Percentiles rank a stretch among this genome's conserved stretches.
Evolutionary conservation across 2,888 invertebrate genomes (phyloP).

Genomic region (Paralinhomoeus sp.): DNA sequence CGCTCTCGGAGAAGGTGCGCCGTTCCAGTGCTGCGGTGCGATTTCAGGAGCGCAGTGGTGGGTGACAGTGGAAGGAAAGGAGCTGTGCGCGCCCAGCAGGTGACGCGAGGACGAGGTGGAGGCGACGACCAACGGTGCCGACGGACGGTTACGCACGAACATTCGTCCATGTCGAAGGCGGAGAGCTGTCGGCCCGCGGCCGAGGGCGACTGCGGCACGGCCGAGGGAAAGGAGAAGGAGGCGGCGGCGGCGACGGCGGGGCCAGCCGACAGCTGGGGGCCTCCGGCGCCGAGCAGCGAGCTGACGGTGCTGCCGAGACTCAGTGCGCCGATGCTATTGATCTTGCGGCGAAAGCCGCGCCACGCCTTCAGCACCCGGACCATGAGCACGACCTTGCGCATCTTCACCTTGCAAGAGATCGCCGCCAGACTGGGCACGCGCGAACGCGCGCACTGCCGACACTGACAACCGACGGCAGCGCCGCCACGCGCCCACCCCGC

Average conservation of each 20-base stretch:
- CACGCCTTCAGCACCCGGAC: slow-evolving; percentile 19
- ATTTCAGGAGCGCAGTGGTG: too few relatives aligned
- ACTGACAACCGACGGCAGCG: neutral
- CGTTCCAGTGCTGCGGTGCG: too few relatives aligned
- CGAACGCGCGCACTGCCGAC: slow-evolving; percentile 10
- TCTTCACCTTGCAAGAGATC: slow-evolving; percentile 14
- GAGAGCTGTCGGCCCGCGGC: too few relatives aligned
- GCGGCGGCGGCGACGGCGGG: neutral
- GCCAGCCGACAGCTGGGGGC: too few relatives aligned
- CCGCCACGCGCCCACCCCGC: neutral
- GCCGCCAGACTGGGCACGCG: slow-evolving; percentile 12
- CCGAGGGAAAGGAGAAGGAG: neutral
- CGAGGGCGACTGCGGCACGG: too few relatives aligned
- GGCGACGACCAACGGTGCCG: too few relatives aligned
- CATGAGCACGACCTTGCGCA: slow-evolving; percentile 21
- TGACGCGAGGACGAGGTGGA: too few relatives aligned
- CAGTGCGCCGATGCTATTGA: neutral
- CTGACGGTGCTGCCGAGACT: neutral
- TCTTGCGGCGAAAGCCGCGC: slow-evolving; percentile 1
- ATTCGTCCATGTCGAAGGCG: too few relatives aligned
- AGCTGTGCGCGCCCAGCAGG: too few relatives aligned
- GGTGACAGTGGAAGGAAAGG: too few relatives aligned
- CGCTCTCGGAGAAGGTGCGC: too few relatives aligned
- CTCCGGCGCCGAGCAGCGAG: neutral
- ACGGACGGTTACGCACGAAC: too few relatives aligned